These are phyloP conservation scores for Troides helena DNA, from an alignment of 2,888 invertebrate genomes.

Conservation along the genomic window DNA sequence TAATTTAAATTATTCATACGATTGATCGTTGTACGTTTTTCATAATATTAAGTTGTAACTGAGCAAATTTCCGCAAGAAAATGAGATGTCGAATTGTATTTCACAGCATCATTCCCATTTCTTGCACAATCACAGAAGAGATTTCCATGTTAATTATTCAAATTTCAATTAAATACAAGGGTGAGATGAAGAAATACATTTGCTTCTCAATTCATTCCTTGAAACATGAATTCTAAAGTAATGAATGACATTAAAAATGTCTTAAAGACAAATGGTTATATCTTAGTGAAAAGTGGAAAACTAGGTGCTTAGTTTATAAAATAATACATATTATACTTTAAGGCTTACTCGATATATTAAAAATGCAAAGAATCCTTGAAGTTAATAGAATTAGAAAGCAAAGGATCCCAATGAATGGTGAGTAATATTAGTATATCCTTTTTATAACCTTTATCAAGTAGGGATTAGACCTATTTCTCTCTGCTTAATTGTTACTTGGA, in stretches of 20 bases:
- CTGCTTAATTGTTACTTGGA: no score
- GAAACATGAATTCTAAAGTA: not conserved
- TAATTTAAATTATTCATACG: not conserved
- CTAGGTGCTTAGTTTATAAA: no score
- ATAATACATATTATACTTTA: no score
- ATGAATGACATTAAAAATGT: not conserved
- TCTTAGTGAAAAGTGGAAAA: no score
- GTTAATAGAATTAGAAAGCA: no score
- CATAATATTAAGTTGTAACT: not conserved
- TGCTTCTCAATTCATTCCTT: not conserved
- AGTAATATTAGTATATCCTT: no score
- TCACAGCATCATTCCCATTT: not conserved
- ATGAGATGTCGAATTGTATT: not conserved
- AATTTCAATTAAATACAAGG: conserved; percentile 1
- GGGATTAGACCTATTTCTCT: no score
- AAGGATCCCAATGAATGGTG: no score
- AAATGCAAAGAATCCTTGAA: no score
- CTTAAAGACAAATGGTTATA: not conserved
- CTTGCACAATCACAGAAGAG: not conserved
- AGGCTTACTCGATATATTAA: no score
- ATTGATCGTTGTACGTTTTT: not conserved
- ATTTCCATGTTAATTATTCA: not conserved
- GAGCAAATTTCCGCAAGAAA: not conserved
- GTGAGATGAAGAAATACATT: not conserved
- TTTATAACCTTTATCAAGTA: no score